These are phyloP conservation scores for Penaeus chinensis DNA, from an alignment of 1,140 invertebrate genomes.

Conservation along the genomic window DNA sequence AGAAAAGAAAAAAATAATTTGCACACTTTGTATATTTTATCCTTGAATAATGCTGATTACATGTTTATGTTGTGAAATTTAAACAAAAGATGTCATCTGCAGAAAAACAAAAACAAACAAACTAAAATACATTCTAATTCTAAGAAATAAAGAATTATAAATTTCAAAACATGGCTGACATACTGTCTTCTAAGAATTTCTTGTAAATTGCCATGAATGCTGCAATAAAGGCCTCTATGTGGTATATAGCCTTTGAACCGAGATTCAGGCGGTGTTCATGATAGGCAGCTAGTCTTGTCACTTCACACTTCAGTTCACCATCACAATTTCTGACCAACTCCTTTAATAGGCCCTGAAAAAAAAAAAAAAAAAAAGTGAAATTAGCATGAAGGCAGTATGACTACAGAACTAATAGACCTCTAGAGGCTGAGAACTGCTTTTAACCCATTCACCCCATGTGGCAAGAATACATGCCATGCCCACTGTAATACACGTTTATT, in stretches of 20 bases:
- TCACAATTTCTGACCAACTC: conserved; percentile 91
- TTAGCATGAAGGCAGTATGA: background rate
- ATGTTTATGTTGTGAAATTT: background rate
- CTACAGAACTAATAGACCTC: no score
- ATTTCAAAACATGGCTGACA: conserved; percentile 65
- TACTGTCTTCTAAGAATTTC: conserved; percentile 80
- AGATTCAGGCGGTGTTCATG: conserved; percentile 91
- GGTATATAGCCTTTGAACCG: conserved; percentile 95
- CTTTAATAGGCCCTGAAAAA: conserved; percentile 78
- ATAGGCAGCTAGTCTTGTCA: conserved; percentile 84
- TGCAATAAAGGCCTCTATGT: conserved; percentile 96
- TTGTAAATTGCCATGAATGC: conserved; percentile 96
- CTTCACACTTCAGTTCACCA: conserved; percentile 85
- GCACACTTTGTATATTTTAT: conserved; percentile 12
- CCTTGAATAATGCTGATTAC: background rate
- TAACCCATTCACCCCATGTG: no score
- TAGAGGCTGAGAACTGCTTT: no score
- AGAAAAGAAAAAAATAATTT: conserved; percentile 17
- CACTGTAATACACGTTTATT: no score
- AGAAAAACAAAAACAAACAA: background rate
- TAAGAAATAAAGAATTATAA: no score
- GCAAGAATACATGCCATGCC: no score
- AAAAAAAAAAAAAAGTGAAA: conserved; percentile 7
- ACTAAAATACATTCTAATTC: background rate
- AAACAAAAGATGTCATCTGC: background rate